Conservation (phyloP, 1,140 invertebrate species). For the Drosophila arawakana region DNA sequence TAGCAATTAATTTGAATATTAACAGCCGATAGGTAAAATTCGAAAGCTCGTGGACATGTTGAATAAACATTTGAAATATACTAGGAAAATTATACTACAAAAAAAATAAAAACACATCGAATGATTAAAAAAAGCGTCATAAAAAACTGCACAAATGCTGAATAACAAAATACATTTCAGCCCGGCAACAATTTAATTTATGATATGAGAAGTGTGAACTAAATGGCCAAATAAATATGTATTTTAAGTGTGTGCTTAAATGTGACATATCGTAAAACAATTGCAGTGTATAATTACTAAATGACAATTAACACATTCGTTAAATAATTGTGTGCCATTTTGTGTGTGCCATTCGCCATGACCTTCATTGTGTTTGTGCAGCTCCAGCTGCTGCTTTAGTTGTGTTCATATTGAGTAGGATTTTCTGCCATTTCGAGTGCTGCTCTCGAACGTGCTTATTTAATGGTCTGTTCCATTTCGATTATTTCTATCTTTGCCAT, state of each 20-base stretch:
- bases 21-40: slow-evolving; percentile 55
- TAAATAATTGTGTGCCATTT: background rate
- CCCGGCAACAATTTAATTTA: slow-evolving; percentile 22
- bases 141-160: slow-evolving; percentile 28
- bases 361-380: slow-evolving; percentile 23
- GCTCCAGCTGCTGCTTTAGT: background rate
- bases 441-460: slow-evolving; percentile 46
- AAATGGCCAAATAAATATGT: slow-evolving; percentile 9
- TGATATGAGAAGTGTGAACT: slow-evolving; percentile 5
- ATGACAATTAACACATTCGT: background rate
- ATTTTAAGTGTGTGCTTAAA: slow-evolving; percentile 5
- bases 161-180: slow-evolving; percentile 10
- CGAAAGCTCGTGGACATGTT: slow-evolving; percentile 58
- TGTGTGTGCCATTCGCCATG: background rate
- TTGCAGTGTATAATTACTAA: slow-evolving; percentile 12
- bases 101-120: background rate
- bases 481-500: slow-evolving; percentile 33
- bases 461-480: slow-evolving; percentile 44
- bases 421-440: slow-evolving; percentile 25
- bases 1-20: slow-evolving; percentile 78
- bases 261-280: slow-evolving; percentile 1
- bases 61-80: slow-evolving; percentile 53
- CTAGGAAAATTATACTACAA: slow-evolving; percentile 1
- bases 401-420: slow-evolving; percentile 25
- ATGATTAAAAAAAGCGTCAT: slow-evolving; percentile 15